These are phyloP conservation scores for Eupithecia tripunctaria DNA, from an alignment of 2,888 invertebrate species.

Conservation along the genomic window DNA sequence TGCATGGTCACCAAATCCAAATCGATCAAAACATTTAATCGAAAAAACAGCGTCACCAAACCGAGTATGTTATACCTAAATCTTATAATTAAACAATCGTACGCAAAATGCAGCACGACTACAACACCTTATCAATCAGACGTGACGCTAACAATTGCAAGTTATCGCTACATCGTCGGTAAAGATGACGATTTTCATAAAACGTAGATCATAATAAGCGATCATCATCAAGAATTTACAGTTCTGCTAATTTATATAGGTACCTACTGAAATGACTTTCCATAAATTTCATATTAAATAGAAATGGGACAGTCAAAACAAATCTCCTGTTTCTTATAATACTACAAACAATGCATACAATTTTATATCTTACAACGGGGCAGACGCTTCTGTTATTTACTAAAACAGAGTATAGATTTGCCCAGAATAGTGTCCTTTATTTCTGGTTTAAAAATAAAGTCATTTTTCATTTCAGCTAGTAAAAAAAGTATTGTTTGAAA, in stretches of 20 bases:
- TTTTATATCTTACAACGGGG: not conserved
- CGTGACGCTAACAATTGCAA: constrained; percentile 25
- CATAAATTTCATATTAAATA: not conserved
- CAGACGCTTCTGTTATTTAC: not conserved
- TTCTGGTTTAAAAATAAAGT: not conserved
- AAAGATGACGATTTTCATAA: not conserved
- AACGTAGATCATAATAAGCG: not conserved
- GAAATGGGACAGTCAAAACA: not conserved
- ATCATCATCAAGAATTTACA: not conserved
- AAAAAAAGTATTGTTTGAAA: not conserved
- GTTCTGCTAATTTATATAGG: not conserved
- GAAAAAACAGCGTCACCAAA: not conserved
- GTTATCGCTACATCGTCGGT: not conserved
- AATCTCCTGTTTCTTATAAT: not conserved
- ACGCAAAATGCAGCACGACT: not conserved
- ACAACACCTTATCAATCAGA: not conserved
- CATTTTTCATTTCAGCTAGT: not conserved
- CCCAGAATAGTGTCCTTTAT: not conserved
- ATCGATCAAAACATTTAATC: not conserved
- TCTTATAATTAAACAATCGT: not conserved
- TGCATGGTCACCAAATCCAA: not conserved
- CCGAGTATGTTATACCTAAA: not conserved
- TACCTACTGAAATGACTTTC: not conserved
- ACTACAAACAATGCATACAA: not conserved
- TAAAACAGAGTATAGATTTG: not conserved